Evolutionary conservation across 2,113 vertebrate genomes (phyloP).

Genomic region (Gasterosteus nipponicus): DNA sequence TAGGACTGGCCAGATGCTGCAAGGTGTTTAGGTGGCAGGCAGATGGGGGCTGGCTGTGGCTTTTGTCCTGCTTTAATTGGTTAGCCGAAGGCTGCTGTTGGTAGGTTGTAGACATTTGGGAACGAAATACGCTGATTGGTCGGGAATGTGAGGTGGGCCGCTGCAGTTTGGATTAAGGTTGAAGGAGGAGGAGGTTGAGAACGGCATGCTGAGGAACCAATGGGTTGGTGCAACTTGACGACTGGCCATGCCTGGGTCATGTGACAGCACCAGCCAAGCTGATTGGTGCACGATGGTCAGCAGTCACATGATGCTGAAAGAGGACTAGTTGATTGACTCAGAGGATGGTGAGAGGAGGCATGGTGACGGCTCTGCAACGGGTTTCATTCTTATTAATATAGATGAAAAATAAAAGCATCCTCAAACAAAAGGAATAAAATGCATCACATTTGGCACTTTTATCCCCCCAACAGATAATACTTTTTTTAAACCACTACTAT

Average conservation of each 20-base stretch:
- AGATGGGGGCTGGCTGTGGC: slow-evolving; percentile 90
- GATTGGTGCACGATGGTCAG: slow-evolving; percentile 99
- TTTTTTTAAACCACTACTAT: slow-evolving; percentile 12
- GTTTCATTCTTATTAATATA: slow-evolving; percentile 99
- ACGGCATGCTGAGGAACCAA: slow-evolving; percentile 99
- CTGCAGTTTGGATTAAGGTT: slow-evolving; percentile 99
- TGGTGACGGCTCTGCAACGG: slow-evolving; percentile 99
- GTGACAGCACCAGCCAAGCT: slow-evolving; percentile 99
- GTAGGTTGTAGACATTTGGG: slow-evolving; percentile 99
- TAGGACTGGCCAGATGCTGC: slow-evolving; percentile 99
- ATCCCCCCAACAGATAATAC: slow-evolving; percentile 54
- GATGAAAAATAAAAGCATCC: slow-evolving; percentile 97
- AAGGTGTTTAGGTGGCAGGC: slow-evolving; percentile 99
- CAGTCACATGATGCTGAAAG: slow-evolving; percentile 99
- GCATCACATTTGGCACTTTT: slow-evolving; percentile 79
- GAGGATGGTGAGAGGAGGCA: slow-evolving; percentile 99
- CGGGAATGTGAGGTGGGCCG: slow-evolving; percentile 99
- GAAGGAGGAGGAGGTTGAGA: slow-evolving; percentile 94
- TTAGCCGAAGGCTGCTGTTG: slow-evolving; percentile 99
- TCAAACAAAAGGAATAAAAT: slow-evolving; percentile 89
- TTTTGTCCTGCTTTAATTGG: slow-evolving; percentile 99
- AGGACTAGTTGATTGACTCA: slow-evolving; percentile 99
- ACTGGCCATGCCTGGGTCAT: slow-evolving; percentile 99
- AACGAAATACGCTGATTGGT: slow-evolving; percentile 99
- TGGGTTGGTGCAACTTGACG: slow-evolving; percentile 99